Percentiles rank a stretch among this genome's conserved stretches.
These are phyloP conservation scores for Charina bottae DNA, from an alignment of 2,113 vertebrate genomes.

Conservation along the genomic window DNA sequence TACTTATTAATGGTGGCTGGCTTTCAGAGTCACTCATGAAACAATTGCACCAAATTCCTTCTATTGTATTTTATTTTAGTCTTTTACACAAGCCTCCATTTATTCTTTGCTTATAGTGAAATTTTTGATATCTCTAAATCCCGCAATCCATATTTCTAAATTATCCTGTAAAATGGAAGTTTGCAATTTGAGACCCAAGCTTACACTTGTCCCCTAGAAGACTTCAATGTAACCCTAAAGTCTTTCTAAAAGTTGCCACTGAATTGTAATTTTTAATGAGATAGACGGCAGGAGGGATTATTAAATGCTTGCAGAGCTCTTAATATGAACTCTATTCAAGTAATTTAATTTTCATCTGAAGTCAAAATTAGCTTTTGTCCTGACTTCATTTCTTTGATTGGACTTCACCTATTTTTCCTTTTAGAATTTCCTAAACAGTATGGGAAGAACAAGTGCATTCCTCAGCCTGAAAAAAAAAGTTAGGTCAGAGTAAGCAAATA, in stretches of 20 bases:
- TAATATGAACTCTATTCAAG: background rate
- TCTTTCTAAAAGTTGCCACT: background rate
- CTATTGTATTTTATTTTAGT: background rate
- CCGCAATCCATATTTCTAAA: background rate
- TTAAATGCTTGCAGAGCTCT: background rate
- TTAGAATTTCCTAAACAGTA: background rate
- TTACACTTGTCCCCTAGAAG: background rate
- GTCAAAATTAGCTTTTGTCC: background rate
- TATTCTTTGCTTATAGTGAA: background rate
- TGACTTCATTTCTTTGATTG: background rate
- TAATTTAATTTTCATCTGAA: background rate
- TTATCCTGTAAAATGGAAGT: background rate
- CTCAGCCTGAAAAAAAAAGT: background rate
- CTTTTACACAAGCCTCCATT: background rate
- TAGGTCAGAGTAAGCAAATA: background rate
- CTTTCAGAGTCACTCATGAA: background rate
- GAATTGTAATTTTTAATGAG: background rate
- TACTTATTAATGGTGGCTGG: conserved; percentile 9
- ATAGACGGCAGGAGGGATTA: background rate
- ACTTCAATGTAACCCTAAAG: background rate
- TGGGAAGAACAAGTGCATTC: background rate
- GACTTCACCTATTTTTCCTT: background rate
- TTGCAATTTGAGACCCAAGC: background rate
- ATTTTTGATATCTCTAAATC: background rate
- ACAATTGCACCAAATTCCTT: background rate